Evolutionary conservation across 1,140 invertebrate species (phyloP), one percentile per base, ranked within the genome.

Genomic region (Lithobius niger): DNA sequence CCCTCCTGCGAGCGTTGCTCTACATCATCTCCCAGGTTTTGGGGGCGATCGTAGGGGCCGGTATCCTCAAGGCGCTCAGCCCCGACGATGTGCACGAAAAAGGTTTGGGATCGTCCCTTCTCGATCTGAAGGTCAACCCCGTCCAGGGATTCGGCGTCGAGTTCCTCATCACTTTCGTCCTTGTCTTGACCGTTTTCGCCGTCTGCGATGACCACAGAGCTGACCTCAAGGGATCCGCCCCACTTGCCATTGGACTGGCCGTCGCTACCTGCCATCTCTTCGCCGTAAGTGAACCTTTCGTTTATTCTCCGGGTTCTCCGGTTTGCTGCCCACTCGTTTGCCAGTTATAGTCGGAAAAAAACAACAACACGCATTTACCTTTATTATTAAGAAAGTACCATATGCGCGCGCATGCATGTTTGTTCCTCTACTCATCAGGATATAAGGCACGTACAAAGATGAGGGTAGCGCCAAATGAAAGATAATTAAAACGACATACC

Each of bases 181-280:
- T 74, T 57, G 81, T 94, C 0, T 75, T 94, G 43, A 84, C 91
- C 6, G 84, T 96, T 6, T 86, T 89, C 60, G 87, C 82, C 0
- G 88, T 89, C 0, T 88, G 82, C 47, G 92, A 97, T 69, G 73
- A 77, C 0, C 78, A 81, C 42, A 77, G 89, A 44, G 78, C 70
- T 27, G 89, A 94, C 68, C 73, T 89, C 27, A 83, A 81, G 61
- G 90, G 90, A 19, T 92, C 88, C 10, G 83, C 80, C 1, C 85
- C 92, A 0, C 68, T 97, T 15, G 88, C 89, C 49, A 88, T 97
- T 59, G 93, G 92, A 0, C 74, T 96, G 3, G 79, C 83, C 55
- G 83, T 96, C 64, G 79, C 84, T 4, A 82, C 83, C 45, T 83
- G 87, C 58, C 90, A 95, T 68, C 75, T 95, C 59, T 83, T 82